These are phyloP conservation scores for Cairina moschata DNA, from an alignment of 2,113 vertebrate species.

Conservation along the genomic window DNA sequence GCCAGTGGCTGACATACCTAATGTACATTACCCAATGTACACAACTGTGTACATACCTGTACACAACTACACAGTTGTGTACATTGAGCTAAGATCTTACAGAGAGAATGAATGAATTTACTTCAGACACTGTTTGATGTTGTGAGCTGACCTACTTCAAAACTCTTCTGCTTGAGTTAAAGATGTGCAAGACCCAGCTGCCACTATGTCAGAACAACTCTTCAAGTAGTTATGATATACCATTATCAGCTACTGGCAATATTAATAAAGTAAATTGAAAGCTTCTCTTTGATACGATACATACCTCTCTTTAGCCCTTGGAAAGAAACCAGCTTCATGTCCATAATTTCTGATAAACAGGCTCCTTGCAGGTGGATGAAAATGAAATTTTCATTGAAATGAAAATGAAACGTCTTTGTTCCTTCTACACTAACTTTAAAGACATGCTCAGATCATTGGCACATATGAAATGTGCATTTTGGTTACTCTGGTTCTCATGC, in stretches of 20 bases:
- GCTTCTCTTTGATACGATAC: not conserved
- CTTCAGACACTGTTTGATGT: not conserved
- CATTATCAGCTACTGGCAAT: not conserved
- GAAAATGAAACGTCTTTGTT: not conserved
- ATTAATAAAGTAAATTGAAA: not conserved
- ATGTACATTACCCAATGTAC: too few relatives aligned
- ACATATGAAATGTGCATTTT: not conserved
- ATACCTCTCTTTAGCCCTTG: not conserved
- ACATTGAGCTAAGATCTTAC: not conserved
- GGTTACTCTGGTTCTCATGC: not conserved
- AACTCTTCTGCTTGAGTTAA: not conserved
- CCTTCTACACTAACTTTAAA: not conserved
- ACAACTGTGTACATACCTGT: too few relatives aligned
- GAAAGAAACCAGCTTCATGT: not conserved
- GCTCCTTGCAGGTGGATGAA: not conserved
- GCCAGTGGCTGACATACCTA: not conserved
- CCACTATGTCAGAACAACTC: not conserved
- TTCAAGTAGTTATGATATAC: not conserved
- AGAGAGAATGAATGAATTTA: not conserved
- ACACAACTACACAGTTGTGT: not conserved
- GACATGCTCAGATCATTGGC: not conserved
- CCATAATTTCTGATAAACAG: not conserved
- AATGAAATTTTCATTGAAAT: not conserved
- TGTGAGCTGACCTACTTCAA: not conserved
- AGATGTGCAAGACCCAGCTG: not conserved